A percentile compares a stretch with the other conserved stretches of the same genome.
Conservation (phyloP, 2,113 vertebrate species). For the Myotis lucifugus region DNA sequence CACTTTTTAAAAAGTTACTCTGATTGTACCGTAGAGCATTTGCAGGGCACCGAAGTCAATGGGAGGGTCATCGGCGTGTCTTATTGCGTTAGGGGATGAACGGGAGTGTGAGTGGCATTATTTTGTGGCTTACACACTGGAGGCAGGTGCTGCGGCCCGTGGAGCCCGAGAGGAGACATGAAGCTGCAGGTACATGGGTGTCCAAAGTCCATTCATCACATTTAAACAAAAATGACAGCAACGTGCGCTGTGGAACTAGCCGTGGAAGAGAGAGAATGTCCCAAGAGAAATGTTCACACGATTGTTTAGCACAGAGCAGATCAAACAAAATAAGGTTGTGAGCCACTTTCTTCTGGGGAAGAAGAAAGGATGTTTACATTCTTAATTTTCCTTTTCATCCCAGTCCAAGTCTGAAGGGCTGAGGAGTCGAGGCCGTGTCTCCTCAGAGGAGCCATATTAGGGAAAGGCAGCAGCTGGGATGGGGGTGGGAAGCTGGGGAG, state of each 20-base stretch:
- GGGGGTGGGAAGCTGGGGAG: not conserved
- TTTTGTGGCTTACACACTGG: not conserved
- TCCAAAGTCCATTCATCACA: slow-evolving; percentile 3
- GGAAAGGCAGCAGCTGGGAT: not conserved
- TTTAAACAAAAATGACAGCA: slow-evolving; percentile 19
- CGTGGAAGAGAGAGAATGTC: slow-evolving; percentile 15
- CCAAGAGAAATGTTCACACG: slow-evolving; percentile 49
- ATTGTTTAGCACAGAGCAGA: slow-evolving; percentile 30
- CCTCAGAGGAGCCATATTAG: not conserved
- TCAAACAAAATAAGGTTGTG: slow-evolving; percentile 37
- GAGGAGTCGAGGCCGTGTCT: not conserved
- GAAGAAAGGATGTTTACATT: slow-evolving; percentile 69
- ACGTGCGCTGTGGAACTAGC: not conserved
- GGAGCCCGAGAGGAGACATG: not conserved
- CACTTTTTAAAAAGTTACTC: not conserved
- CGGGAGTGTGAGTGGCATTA: not conserved
- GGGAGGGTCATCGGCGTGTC: not conserved
- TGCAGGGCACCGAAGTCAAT: not conserved
- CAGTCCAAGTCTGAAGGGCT: slow-evolving; percentile 44
- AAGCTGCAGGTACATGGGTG: not conserved
- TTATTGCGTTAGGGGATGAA: not conserved
- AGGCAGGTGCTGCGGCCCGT: not conserved
- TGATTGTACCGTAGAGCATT: not conserved
- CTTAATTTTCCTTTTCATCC: slow-evolving; percentile 61
- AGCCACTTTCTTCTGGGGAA: slow-evolving; percentile 30